Evolutionary conservation across 2,113 vertebrate genomes (phyloP).

Genomic region (Bucco capensis): DNA sequence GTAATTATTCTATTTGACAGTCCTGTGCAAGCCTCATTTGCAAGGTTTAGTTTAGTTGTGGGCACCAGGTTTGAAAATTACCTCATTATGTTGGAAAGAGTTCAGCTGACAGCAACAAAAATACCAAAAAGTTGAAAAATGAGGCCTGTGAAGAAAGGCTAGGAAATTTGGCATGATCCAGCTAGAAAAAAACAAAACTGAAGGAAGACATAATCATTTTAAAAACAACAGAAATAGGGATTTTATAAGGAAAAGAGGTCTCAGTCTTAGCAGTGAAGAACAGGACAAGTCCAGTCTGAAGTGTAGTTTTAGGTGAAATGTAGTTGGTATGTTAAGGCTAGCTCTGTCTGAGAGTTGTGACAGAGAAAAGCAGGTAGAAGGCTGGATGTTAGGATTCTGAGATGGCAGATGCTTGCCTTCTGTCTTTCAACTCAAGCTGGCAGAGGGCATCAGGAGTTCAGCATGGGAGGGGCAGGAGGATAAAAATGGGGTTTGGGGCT

Average conservation of each 20-base stretch:
- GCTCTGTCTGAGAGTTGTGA: not conserved
- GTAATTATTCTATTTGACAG: slow-evolving; percentile 9
- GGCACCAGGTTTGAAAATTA: not conserved
- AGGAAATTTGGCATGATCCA: not conserved
- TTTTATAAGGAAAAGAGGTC: not conserved
- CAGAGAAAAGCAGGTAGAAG: not conserved
- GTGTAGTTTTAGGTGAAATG: not conserved
- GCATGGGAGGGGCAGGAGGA: not conserved
- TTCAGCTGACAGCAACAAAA: not conserved
- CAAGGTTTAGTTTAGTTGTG: not conserved
- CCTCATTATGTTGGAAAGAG: not conserved
- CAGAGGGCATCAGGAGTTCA: not conserved
- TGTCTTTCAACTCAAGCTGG: not conserved
- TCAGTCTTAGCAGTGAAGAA: not conserved
- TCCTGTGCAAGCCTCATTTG: slow-evolving; percentile 1
- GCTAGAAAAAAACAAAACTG: not conserved
- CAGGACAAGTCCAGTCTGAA: not conserved
- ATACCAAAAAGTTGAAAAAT: not conserved
- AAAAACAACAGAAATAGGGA: not conserved
- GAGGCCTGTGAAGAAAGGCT: not conserved
- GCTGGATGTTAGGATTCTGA: not conserved
- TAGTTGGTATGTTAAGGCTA: not conserved
- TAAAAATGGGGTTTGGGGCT: not conserved
- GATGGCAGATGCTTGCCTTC: not conserved
- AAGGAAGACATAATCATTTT: not conserved